These are phyloP conservation scores for Osmoderma eremita DNA, from an alignment of 2,888 invertebrate genomes.

Conservation along the genomic window DNA sequence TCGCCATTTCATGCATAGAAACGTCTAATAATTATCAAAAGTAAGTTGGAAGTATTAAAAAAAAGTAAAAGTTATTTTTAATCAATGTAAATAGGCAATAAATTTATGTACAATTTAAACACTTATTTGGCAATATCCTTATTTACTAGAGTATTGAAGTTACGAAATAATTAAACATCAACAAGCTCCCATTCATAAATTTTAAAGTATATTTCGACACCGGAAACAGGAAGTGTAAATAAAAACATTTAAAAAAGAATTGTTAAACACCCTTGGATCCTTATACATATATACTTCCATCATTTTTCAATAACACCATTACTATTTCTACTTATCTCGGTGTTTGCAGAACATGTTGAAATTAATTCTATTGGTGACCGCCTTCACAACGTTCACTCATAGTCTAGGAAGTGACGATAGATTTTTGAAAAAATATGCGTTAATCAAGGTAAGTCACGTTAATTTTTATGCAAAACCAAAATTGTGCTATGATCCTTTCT, in stretches of 20 bases:
- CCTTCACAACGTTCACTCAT: slow-evolving; percentile 48
- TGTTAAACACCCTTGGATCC: too few relatives aligned
- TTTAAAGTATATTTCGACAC: too few relatives aligned
- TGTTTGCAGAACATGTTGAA: slow-evolving; percentile 29
- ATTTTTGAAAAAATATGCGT: slow-evolving; percentile 77
- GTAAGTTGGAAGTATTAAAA: neutral
- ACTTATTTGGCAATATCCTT: too few relatives aligned
- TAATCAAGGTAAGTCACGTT: slow-evolving; percentile 72
- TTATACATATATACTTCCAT: too few relatives aligned
- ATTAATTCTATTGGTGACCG: slow-evolving; percentile 16
- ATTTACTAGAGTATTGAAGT: too few relatives aligned
- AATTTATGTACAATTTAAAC: too few relatives aligned
- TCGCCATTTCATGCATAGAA: neutral
- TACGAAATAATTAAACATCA: too few relatives aligned
- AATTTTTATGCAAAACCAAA: slow-evolving; percentile 7
- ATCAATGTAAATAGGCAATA: too few relatives aligned
- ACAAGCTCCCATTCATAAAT: too few relatives aligned
- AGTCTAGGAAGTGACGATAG: slow-evolving; percentile 70
- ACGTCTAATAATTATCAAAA: slow-evolving; percentile 12
- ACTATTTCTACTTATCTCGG: neutral
- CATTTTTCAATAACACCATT: neutral
- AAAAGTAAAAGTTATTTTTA: slow-evolving; percentile 6
- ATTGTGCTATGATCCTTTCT: neutral
- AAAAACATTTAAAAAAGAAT: neutral
- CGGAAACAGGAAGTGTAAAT: neutral